phyloP scores from a whole-genome alignment of 2,113 vertebrate species.

The Gobius niger region DNA sequence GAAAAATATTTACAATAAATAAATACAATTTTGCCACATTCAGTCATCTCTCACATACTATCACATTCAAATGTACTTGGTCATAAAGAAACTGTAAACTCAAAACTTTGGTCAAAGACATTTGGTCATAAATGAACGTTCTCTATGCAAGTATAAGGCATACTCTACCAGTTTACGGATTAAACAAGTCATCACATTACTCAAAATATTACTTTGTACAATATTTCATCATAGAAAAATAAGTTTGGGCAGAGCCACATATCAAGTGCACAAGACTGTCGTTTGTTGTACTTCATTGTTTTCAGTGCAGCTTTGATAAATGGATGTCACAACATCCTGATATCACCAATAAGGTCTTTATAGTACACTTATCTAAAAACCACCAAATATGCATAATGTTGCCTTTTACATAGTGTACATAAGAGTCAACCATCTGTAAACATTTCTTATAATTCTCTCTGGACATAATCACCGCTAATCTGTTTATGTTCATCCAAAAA shows the following conservation, averaged over 20 bases:
- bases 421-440: constrained; percentile 53
- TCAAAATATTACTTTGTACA: constrained; percentile 72
- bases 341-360: constrained; percentile 18
- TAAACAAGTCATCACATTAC: constrained; percentile 53
- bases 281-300: constrained; percentile 43
- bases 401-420: constrained; percentile 2
- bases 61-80: constrained; percentile 70
- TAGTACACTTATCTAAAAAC: constrained; percentile 31
- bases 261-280: constrained; percentile 49
- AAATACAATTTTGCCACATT: constrained; percentile 27
- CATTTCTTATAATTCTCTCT: constrained; percentile 39
- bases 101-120: constrained; percentile 78
- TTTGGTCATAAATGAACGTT: constrained; percentile 54
- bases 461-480: constrained; percentile 12
- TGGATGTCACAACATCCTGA: constrained; percentile 21
- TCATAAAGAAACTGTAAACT: constrained; percentile 60
- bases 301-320: constrained; percentile 41
- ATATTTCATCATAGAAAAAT: constrained; percentile 75
- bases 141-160: constrained; percentile 63
- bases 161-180: constrained; percentile 60
- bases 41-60: neutral
- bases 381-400: constrained; percentile 24
- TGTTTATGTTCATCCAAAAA: constrained; percentile 16
- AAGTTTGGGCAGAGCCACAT: constrained; percentile 53
- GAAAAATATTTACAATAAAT: constrained; percentile 36